Evolutionary conservation across 1,140 invertebrate species (phyloP).

Genomic region (Drosophila sp.): DNA sequence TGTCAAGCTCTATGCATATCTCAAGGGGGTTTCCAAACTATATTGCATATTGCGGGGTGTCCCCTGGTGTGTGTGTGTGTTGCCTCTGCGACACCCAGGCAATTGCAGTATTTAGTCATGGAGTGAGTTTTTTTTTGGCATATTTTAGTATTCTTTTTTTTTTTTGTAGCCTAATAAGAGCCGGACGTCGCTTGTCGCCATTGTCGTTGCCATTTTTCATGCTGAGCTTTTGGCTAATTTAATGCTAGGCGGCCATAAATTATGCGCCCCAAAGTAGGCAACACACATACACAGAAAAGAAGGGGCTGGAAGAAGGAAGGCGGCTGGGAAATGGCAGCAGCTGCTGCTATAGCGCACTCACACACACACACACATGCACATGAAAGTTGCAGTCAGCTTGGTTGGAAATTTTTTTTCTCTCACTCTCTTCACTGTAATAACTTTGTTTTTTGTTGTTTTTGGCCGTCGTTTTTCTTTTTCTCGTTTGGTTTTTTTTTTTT

Average conservation of each 20-base stretch:
- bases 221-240: conserved; percentile 78
- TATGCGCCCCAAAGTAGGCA: conserved; percentile 73
- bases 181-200: conserved; percentile 68
- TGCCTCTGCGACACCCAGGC: conserved; percentile 21
- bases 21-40: conserved; percentile 25
- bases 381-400: conserved; percentile 72
- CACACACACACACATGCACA: conserved; percentile 25
- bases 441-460: conserved; percentile 41
- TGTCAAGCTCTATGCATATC: not conserved
- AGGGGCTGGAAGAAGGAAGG: conserved; percentile 42
- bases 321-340: conserved; percentile 72
- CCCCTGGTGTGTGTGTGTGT: conserved; percentile 37
- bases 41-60: conserved; percentile 10
- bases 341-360: conserved; percentile 54
- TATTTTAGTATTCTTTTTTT: not conserved
- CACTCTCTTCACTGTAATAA: conserved; percentile 65
- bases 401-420: conserved; percentile 53
- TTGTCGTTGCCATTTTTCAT: conserved; percentile 67
- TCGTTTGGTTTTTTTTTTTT: conserved; percentile 27
- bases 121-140: not conserved
- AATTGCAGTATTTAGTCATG: conserved; percentile 20
- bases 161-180: conserved; percentile 61
- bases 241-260: conserved; percentile 76
- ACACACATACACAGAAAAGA: conserved; percentile 10
- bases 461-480: conserved; percentile 32